Base-by-base conservation (phyloP, 2,888 invertebrate species). In the Augiades crinisus region DNA sequence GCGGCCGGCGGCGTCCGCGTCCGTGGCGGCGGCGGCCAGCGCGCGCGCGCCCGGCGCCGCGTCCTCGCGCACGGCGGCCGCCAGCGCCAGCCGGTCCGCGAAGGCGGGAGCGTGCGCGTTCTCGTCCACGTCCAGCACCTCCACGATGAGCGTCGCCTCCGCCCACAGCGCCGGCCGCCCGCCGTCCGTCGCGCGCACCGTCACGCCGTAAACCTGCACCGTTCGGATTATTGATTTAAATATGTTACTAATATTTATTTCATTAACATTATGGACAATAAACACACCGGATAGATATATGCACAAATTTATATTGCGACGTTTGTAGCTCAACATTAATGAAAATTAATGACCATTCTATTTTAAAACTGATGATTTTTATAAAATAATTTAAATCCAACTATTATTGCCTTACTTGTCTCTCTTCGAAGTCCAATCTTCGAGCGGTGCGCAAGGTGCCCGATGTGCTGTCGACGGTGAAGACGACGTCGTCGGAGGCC, bases 121-220 rank as follows among this genome's bases (percentile, higher is more conserved):
- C 85, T 98, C 98, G 85, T 99, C 97, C 12, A 98, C 98, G 85
- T 99, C 98, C 62, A 96, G 94, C 56, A 97, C 92, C 82, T 98
- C 96, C 47, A 99, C 92, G 45, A 95, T 92, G 24, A 99, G 92
- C 54, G 94, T 92, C 53, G 96, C 94, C 68, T 95, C 95, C 1
- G 96, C 92, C 55, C 93, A 93, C 58, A 97, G 85, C 3, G 95
- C 91, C 0, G 97, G 97, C 50, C 92, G 93, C 0, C 98, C 99
- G 22, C 93, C 92, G 86, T 99, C 98, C 38, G 93, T 92, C 1
- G 97, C 98, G 53, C 94, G 92, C 49, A 97, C 95, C 47, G 95
- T 94, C 59, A 99, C 90, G 65, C 96, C 96, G 87, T 97, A 97
- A 58, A 97, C 93, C 83, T 87, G 60, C 10, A 4, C 4, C 10